Evolutionary conservation across 2,113 vertebrate genomes (phyloP).

Genomic region (Elephas maximus): DNA sequence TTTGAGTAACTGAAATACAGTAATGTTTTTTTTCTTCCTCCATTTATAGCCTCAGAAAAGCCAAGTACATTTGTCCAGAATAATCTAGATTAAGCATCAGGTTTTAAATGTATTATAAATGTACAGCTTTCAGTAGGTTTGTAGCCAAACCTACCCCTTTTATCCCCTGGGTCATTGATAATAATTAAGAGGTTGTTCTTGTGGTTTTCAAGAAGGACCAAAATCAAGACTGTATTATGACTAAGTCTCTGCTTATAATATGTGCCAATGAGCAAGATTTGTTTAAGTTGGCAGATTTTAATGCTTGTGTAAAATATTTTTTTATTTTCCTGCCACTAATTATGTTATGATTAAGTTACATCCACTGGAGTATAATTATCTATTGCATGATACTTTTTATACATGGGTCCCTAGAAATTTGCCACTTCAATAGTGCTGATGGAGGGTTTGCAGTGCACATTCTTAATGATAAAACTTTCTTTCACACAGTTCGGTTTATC

Average conservation of each 20-base stretch:
- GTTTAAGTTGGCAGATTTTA: slow-evolving; percentile 83
- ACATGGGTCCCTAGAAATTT: slow-evolving; percentile 71
- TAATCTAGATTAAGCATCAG: slow-evolving; percentile 66
- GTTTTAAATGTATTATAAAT: slow-evolving; percentile 68
- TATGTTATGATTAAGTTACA: slow-evolving; percentile 83
- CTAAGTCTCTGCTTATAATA: slow-evolving; percentile 66
- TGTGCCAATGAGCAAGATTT: slow-evolving; percentile 74
- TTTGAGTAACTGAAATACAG: slow-evolving; percentile 16
- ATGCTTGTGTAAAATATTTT: slow-evolving; percentile 73
- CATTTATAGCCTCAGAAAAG: slow-evolving; percentile 55
- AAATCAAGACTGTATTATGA: slow-evolving; percentile 69
- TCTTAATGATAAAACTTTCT: slow-evolving; percentile 71
- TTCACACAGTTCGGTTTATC: slow-evolving; percentile 58
- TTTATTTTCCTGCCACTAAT: slow-evolving; percentile 80
- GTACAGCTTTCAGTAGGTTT: slow-evolving; percentile 60
- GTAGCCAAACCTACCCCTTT: slow-evolving; percentile 56
- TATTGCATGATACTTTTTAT: slow-evolving; percentile 78
- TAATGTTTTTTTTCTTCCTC: slow-evolving; percentile 44
- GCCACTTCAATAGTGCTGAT: slow-evolving; percentile 66
- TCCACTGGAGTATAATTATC: slow-evolving; percentile 77
- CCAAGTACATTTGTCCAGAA: slow-evolving; percentile 59
- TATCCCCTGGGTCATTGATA: slow-evolving; percentile 54
- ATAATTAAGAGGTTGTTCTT: slow-evolving; percentile 73
- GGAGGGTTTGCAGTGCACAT: slow-evolving; percentile 5
- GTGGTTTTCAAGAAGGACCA: slow-evolving; percentile 39